These are phyloP conservation scores for Macroglossus sobrinus DNA, from an alignment of 2,113 vertebrate species.

Conservation along the genomic window DNA sequence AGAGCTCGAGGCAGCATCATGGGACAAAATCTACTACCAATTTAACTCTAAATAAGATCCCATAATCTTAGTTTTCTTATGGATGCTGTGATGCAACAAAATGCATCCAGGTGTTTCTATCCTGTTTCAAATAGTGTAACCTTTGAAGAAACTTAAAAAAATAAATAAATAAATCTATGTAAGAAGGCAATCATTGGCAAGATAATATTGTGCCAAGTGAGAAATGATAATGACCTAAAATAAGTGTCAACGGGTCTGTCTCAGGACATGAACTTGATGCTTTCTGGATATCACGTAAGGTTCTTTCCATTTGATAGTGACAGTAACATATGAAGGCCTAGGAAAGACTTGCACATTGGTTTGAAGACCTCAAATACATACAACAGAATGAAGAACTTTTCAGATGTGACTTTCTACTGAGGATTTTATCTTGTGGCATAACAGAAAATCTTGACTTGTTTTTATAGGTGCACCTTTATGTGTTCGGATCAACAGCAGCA, in stretches of 20 bases:
- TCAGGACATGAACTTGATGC: constrained; percentile 30
- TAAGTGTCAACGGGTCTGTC: constrained; percentile 64
- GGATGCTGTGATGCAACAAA: constrained; percentile 81
- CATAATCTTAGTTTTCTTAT: constrained; percentile 81
- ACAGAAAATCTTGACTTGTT: constrained; percentile 83
- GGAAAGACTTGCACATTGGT: constrained; percentile 80
- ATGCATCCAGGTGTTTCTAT: constrained; percentile 80
- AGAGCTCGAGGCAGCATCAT: constrained; percentile 60
- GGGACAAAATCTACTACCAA: constrained; percentile 63
- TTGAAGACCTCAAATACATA: constrained; percentile 80
- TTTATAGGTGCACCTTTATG: constrained; percentile 76
- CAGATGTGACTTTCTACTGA: constrained; percentile 71
- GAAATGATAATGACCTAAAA: constrained; percentile 73
- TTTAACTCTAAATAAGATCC: constrained; percentile 27
- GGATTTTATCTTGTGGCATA: constrained; percentile 77
- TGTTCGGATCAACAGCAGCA: constrained; percentile 73
- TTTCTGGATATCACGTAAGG: constrained; percentile 65
- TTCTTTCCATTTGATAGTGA: constrained; percentile 76
- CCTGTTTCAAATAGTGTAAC: constrained; percentile 74
- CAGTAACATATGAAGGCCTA: constrained; percentile 80
- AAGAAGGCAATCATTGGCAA: constrained; percentile 73
- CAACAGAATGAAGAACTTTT: constrained; percentile 82
- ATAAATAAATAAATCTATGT: constrained; percentile 36
- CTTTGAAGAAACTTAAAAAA: constrained; percentile 69
- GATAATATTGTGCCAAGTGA: constrained; percentile 69